Percentiles rank a stretch among this genome's conserved stretches.
These are phyloP conservation scores for Stegodyphus mimosarum DNA, from an alignment of 1,140 invertebrate genomes.

Conservation along the genomic window DNA sequence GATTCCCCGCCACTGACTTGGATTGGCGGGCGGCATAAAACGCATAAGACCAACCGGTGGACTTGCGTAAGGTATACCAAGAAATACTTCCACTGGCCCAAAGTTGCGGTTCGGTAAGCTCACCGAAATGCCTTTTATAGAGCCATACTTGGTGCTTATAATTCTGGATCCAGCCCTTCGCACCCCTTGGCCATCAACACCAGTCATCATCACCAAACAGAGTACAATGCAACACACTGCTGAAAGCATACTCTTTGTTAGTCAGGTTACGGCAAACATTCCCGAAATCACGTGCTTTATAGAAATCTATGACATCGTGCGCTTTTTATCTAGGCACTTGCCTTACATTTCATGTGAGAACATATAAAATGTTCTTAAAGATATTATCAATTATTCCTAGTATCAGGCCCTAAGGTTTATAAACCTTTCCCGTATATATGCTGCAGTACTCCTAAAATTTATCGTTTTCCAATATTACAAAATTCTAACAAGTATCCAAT, in stretches of 20 bases:
- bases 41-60: constrained; percentile 77
- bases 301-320: background rate
- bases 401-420: background rate
- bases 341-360: background rate
- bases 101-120: constrained; percentile 69
- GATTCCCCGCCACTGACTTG: constrained; percentile 78
- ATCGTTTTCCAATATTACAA: too few relatives aligned
- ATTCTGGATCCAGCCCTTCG: constrained; percentile 72
- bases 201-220: background rate
- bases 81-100: constrained; percentile 71
- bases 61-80: constrained; percentile 84
- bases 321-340: background rate
- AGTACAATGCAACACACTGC: background rate
- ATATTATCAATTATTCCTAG: background rate
- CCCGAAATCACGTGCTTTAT: background rate
- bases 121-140: constrained; percentile 82
- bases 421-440: background rate
- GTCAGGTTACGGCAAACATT: constrained; percentile 18
- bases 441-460: too few relatives aligned
- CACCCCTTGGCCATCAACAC: constrained; percentile 17
- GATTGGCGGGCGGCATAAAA: constrained; percentile 77
- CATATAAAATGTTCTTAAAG: background rate
- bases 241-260: background rate
- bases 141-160: constrained; percentile 88
- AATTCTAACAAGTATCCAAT: too few relatives aligned